Evolutionary conservation across 1,140 invertebrate genomes (phyloP).

Genomic region (Hypothenemus hampei): DNA sequence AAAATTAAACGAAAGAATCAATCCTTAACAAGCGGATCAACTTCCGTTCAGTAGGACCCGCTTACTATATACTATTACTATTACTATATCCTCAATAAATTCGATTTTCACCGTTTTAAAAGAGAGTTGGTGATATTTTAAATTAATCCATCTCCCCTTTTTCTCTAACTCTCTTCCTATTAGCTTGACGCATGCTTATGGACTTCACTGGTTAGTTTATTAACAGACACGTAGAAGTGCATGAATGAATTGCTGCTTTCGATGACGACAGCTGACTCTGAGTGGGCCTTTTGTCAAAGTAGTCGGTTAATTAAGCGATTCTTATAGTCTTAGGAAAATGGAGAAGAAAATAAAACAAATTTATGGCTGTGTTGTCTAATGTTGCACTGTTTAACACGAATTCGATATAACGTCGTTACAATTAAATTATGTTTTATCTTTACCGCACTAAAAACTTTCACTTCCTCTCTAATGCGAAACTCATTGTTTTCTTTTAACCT

Average conservation of each 20-base stretch:
- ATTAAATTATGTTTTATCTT: too few relatives aligned
- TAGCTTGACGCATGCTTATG: slow-evolving; percentile 14
- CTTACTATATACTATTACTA: too few relatives aligned
- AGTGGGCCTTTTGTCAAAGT: background rate
- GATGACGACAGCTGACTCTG: background rate
- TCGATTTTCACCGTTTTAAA: slow-evolving; percentile 32
- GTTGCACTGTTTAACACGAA: slow-evolving; percentile 38
- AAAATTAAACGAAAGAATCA: slow-evolving; percentile 15
- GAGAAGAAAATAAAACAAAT: background rate
- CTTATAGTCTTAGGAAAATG: slow-evolving; percentile 26
- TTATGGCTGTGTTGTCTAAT: slow-evolving; percentile 45
- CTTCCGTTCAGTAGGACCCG: too few relatives aligned
- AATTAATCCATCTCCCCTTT: slow-evolving; percentile 22
- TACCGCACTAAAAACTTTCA: background rate
- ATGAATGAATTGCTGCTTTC: slow-evolving; percentile 4
- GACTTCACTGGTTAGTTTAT: background rate
- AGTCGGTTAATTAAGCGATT: slow-evolving; percentile 8
- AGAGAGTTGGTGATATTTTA: slow-evolving; percentile 44
- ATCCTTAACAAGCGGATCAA: slow-evolving; percentile 38
- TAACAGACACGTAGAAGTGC: background rate
- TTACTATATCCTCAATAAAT: too few relatives aligned
- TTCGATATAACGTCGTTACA: slow-evolving; percentile 5
- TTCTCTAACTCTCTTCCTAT: slow-evolving; percentile 24
- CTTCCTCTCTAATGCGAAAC: too few relatives aligned
- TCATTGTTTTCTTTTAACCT: too few relatives aligned